Percentiles rank a stretch among this genome's conserved stretches.
These are phyloP conservation scores for Rallus limicola DNA, from an alignment of 2,113 vertebrate genomes.

Conservation along the genomic window DNA sequence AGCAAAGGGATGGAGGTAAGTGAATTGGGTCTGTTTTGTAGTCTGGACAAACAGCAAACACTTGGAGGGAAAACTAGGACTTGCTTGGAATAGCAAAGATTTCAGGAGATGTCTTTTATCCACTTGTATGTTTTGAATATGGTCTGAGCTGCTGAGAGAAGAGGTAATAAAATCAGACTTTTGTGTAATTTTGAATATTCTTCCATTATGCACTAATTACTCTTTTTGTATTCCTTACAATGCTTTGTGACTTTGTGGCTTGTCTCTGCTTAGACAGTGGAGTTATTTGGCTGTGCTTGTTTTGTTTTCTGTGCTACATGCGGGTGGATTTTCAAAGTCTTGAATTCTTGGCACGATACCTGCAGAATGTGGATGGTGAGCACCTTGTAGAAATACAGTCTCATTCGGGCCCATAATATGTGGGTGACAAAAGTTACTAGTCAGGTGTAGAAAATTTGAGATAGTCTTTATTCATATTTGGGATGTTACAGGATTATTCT, in stretches of 20 bases:
- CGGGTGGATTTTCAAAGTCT: neutral
- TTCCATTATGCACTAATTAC: neutral
- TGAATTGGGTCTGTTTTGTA: neutral
- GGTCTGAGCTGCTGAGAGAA: neutral
- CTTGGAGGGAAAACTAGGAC: neutral
- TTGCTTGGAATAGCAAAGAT: neutral
- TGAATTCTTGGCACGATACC: neutral
- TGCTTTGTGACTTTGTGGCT: neutral
- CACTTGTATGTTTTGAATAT: neutral
- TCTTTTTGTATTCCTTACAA: neutral
- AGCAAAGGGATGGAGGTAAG: neutral
- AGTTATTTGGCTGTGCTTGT: neutral
- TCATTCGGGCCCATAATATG: accelerated
- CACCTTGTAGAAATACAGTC: neutral
- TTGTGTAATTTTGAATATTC: neutral
- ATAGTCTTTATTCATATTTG: accelerated
- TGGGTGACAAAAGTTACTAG: neutral
- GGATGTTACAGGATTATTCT: neutral
- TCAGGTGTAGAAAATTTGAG: neutral
- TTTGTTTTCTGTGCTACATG: neutral
- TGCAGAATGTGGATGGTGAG: neutral
- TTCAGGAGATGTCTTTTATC: neutral
- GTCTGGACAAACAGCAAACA: neutral
- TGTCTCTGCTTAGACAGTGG: neutral
- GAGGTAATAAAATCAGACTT: neutral